phyloP scores from a whole-genome alignment of 1,140 invertebrate species.

The Drosophila littoralis region DNA sequence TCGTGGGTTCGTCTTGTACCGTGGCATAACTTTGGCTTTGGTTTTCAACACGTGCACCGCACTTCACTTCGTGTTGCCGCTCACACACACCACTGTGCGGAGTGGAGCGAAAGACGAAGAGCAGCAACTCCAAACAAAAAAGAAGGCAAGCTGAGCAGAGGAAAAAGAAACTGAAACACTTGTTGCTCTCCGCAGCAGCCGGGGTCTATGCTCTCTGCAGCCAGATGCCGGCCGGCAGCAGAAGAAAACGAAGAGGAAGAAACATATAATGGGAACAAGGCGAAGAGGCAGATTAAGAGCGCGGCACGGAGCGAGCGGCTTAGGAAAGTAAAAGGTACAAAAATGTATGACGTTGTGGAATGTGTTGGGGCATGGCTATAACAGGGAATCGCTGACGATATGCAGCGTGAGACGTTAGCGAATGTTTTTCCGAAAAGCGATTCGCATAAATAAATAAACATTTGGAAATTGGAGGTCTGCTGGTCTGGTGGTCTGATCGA shows the following conservation, averaged over 20 bases:
- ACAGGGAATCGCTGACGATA: neutral
- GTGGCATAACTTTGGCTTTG: neutral
- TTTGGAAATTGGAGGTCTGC: constrained; percentile 1
- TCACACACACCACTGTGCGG: constrained; percentile 26
- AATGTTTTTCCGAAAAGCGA: constrained; percentile 37
- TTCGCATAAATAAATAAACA: constrained; percentile 54
- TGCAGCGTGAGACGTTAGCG: constrained; percentile 9
- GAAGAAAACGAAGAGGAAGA: constrained; percentile 45
- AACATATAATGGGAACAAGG: constrained; percentile 50
- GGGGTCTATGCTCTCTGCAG: constrained; percentile 56
- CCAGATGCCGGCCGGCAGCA: constrained; percentile 66
- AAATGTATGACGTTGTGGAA: constrained; percentile 42
- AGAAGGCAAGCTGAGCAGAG: constrained; percentile 34
- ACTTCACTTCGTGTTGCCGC: neutral
- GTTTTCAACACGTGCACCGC: constrained; percentile 4
- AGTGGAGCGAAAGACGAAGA: constrained; percentile 6
- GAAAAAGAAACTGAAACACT: constrained; percentile 59
- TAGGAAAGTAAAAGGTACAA: constrained; percentile 71
- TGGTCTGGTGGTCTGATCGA: neutral
- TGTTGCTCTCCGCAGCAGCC: constrained; percentile 63
- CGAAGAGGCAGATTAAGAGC: constrained; percentile 18
- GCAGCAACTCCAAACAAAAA: constrained; percentile 32
- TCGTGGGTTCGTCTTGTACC: neutral
- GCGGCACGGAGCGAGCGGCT: constrained; percentile 10
- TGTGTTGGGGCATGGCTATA: constrained; percentile 47